These are phyloP conservation scores for Tachycineta bicolor DNA, from an alignment of 2,113 vertebrate species.

Conservation along the genomic window DNA sequence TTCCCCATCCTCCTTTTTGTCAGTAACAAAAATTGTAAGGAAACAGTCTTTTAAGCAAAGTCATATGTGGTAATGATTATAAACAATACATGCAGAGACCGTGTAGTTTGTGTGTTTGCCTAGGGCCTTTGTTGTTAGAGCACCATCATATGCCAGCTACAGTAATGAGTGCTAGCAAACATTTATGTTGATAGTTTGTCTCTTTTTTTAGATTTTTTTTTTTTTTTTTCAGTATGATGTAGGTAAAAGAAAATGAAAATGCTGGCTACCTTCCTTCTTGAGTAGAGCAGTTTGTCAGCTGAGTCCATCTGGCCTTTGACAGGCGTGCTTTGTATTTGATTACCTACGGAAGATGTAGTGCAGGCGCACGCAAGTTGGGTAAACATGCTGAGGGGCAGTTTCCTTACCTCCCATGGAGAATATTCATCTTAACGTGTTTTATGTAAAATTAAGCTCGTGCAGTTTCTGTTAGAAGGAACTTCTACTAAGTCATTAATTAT, in stretches of 20 bases:
- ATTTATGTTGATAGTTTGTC: not conserved
- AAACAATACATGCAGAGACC: not conserved
- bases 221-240: not conserved
- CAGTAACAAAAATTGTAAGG: not conserved
- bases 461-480: not conserved
- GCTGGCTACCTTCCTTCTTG: not conserved
- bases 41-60: not conserved
- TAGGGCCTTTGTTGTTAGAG: not conserved
- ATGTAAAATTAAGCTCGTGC: not conserved
- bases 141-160: not conserved
- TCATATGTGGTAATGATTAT: not conserved
- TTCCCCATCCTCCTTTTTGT: not conserved
- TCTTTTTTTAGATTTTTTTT: not conserved
- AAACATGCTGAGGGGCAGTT: conserved; percentile 19
- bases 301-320: conserved; percentile 13
- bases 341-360: conserved; percentile 8
- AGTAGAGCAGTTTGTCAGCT: not conserved
- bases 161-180: not conserved
- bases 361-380: not conserved
- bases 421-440: not conserved
- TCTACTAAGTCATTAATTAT: not conserved
- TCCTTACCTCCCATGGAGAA: not conserved
- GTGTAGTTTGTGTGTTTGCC: not conserved
- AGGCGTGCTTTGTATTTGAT: not conserved
- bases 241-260: not conserved